Evolutionary conservation across 2,888 invertebrate genomes (phyloP).

Genomic region (Tryphoninae sp.): DNA sequence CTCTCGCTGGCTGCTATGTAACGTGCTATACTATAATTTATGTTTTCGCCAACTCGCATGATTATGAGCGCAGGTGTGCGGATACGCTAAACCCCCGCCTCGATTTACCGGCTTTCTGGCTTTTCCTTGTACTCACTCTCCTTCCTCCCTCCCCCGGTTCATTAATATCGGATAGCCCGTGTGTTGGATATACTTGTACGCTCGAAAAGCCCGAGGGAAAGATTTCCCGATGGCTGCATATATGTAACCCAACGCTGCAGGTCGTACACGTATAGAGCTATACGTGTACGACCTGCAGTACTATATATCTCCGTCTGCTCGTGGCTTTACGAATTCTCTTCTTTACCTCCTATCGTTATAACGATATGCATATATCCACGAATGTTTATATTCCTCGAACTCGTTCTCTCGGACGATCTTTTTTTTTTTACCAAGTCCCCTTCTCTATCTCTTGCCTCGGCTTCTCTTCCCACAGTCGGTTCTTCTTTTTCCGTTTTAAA

Average conservation of each 20-base stretch:
- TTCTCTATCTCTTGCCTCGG: constrained; percentile 41
- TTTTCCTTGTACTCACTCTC: constrained; percentile 29
- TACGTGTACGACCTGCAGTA: background rate
- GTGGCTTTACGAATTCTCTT: constrained; percentile 1
- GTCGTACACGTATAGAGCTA: background rate
- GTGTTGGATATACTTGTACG: constrained; percentile 17
- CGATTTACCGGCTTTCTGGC: constrained; percentile 56
- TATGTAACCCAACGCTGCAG: background rate
- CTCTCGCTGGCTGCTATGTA: constrained; percentile 1
- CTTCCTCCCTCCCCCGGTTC: constrained; percentile 26
- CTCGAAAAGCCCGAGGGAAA: constrained; percentile 35
- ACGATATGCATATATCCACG: constrained; percentile 23
- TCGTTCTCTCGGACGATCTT: constrained; percentile 31
- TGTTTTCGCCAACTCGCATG: constrained; percentile 47
- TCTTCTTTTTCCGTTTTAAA: background rate
- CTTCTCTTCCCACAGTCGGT: constrained; percentile 5
- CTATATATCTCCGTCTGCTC: background rate
- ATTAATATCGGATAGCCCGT: constrained; percentile 26
- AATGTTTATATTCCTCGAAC: constrained; percentile 49
- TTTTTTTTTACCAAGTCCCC: background rate
- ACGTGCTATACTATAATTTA: constrained; percentile 22
- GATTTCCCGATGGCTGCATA: constrained; percentile 23
- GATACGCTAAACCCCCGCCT: constrained; percentile 5
- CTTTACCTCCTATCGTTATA: constrained; percentile 3
- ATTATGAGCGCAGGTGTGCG: constrained; percentile 23